phyloP scores from a whole-genome alignment of 2,888 invertebrate species.

The Melieria omissa region DNA sequence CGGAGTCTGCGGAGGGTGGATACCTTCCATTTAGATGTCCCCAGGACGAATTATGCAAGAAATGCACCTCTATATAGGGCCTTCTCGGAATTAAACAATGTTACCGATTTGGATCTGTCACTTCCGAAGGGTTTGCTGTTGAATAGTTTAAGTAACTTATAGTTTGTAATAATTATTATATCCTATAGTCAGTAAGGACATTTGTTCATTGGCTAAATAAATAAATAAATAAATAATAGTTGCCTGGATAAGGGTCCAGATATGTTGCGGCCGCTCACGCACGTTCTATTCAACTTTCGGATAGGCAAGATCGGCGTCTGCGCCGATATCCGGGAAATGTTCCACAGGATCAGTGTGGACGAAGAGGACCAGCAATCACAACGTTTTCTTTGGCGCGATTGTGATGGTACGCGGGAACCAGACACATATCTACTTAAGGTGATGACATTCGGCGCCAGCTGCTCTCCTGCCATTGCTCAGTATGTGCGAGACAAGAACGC shows the following conservation, averaged over 20 bases:
- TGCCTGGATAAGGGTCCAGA: slow-evolving; percentile 55
- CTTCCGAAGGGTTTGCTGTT: too few relatives aligned
- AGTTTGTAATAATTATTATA: too few relatives aligned
- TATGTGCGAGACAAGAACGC: slow-evolving; percentile 32
- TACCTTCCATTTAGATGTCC: too few relatives aligned
- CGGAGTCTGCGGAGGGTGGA: too few relatives aligned
- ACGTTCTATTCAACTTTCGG: slow-evolving; percentile 59
- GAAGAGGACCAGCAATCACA: slow-evolving; percentile 52
- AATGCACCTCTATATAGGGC: too few relatives aligned
- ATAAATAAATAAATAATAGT: too few relatives aligned
- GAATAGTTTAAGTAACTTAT: too few relatives aligned
- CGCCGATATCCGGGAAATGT: slow-evolving; percentile 52
- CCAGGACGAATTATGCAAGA: too few relatives aligned
- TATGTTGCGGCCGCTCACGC: slow-evolving; percentile 52
- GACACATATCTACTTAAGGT: slow-evolving; percentile 1
- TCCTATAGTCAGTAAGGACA: too few relatives aligned
- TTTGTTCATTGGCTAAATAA: too few relatives aligned
- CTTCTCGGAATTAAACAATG: too few relatives aligned
- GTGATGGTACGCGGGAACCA: slow-evolving; percentile 43
- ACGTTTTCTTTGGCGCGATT: slow-evolving; percentile 51
- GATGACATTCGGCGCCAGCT: slow-evolving; percentile 14
- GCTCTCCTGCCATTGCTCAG: slow-evolving; percentile 13
- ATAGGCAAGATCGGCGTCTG: slow-evolving; percentile 55
- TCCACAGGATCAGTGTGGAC: slow-evolving; percentile 48
- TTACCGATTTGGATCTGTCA: too few relatives aligned